A percentile compares a stretch with the other conserved stretches of the same genome.
Conservation (phyloP, 1,140 invertebrate genomes). For the Sitobion miscanthi region DNA sequence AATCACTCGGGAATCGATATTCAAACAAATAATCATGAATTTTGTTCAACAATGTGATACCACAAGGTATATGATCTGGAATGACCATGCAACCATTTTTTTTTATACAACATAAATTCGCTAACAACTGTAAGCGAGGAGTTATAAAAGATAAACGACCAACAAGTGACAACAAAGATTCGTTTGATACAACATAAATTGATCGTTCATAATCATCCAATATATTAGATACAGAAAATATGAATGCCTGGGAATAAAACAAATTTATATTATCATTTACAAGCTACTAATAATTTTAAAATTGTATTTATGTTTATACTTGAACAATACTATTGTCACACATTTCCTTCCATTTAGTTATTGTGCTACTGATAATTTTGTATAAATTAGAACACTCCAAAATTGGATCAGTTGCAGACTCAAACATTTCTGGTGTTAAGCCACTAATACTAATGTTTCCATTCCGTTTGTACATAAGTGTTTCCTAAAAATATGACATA, state of each 20-base stretch:
- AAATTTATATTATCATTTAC: not conserved
- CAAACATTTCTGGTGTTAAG: conserved; percentile 40
- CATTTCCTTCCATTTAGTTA: not conserved
- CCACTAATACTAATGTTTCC: conserved; percentile 39
- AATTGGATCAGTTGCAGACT: not conserved
- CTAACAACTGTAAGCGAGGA: conserved; percentile 22
- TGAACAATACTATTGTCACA: conserved; percentile 23
- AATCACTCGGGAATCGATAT: not conserved
- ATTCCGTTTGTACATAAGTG: conserved; percentile 31
- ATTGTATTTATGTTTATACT: not conserved
- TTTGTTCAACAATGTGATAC: conserved; percentile 22
- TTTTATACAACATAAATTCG: conserved; percentile 7
- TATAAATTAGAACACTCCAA: conserved; percentile 45
- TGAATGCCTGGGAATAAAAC: conserved; percentile 36
- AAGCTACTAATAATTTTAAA: not conserved
- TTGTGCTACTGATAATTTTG: not conserved
- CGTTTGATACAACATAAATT: conserved; percentile 26
- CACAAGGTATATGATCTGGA: conserved; percentile 1
- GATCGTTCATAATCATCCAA: conserved; percentile 35
- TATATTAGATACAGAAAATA: conserved; percentile 30
- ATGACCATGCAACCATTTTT: not conserved
- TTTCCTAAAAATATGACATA: conserved; percentile 39
- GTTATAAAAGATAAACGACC: not conserved
- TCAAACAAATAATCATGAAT: conserved; percentile 27
- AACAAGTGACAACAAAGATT: conserved; percentile 29